Evolutionary conservation across 2,888 invertebrate species (phyloP).

Genomic region (Sialis fuliginosa): DNA sequence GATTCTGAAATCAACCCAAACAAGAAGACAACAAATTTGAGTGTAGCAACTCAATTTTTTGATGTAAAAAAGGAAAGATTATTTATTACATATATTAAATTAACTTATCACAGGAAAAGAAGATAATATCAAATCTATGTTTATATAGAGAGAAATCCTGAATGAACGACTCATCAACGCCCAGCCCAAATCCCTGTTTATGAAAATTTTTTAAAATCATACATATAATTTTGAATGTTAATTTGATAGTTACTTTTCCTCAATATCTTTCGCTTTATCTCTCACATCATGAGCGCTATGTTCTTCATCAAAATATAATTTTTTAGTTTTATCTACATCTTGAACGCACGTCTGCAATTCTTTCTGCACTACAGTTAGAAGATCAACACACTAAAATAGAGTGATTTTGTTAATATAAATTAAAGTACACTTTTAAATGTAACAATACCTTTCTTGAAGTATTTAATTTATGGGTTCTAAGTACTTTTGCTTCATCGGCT

Average conservation of each 20-base stretch:
- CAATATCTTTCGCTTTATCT: slow-evolving; percentile 87
- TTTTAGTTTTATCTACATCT: slow-evolving; percentile 88
- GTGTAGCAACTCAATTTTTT: neutral
- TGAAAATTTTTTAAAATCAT: too few species aligned
- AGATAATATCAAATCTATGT: too few species aligned
- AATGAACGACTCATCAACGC: too few species aligned
- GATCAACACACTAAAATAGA: slow-evolving; percentile 51
- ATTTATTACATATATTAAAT: too few species aligned
- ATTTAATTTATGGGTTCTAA: slow-evolving; percentile 68
- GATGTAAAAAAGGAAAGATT: too few species aligned
- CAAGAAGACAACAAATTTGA: neutral
- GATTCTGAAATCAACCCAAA: neutral
- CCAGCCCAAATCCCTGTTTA: too few species aligned
- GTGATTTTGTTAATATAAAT: slow-evolving; percentile 1
- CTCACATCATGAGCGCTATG: slow-evolving; percentile 89
- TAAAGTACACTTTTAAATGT: too few species aligned
- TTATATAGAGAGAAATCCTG: too few species aligned
- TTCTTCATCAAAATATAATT: slow-evolving; percentile 89
- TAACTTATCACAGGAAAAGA: too few species aligned
- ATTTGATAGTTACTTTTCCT: slow-evolving; percentile 54
- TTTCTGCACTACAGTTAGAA: slow-evolving; percentile 71
- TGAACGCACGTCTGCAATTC: slow-evolving; percentile 72
- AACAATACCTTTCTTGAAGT: slow-evolving; percentile 52
- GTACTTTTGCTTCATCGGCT: slow-evolving; percentile 77
- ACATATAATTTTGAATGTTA: too few species aligned